phyloP scores from a whole-genome alignment of 2,888 invertebrate genomes.

The Dasypogon diadema region DNA sequence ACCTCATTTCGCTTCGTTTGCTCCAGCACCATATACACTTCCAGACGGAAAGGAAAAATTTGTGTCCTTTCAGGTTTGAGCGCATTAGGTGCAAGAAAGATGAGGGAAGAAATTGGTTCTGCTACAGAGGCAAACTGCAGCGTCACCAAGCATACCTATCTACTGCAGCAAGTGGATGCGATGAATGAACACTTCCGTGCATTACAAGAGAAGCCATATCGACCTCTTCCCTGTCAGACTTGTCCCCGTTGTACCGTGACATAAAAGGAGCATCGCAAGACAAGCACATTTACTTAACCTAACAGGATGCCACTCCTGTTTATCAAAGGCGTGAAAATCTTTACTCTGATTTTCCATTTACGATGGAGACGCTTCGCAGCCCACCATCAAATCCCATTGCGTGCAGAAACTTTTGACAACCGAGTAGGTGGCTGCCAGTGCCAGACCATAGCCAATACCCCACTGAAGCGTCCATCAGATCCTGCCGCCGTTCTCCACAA shows the following conservation, averaged over 20 bases:
- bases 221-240: neutral
- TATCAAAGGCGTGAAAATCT: neutral
- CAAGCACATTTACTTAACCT: slow-evolving; percentile 8
- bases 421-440: neutral
- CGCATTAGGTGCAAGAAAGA: slow-evolving; percentile 1
- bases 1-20: slow-evolving; percentile 16
- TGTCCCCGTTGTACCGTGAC: slow-evolving; percentile 1
- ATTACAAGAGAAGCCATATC: neutral
- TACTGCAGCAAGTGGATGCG: neutral
- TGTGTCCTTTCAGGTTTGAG: slow-evolving; percentile 16
- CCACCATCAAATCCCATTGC: neutral
- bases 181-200: neutral
- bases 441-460: neutral
- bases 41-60: slow-evolving; percentile 14
- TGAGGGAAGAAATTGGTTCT: slow-evolving; percentile 13
- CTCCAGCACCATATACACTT: neutral
- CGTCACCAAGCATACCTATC: neutral
- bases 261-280: neutral
- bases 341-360: slow-evolving; percentile 7
- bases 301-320: slow-evolving; percentile 8
- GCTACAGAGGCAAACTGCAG: neutral
- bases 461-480: neutral
- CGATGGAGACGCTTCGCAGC: neutral
- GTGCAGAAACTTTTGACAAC: neutral
- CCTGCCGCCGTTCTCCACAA: neutral